These are phyloP conservation scores for Amyelois transitella DNA, from an alignment of 1,140 invertebrate species.

Conservation along the genomic window DNA sequence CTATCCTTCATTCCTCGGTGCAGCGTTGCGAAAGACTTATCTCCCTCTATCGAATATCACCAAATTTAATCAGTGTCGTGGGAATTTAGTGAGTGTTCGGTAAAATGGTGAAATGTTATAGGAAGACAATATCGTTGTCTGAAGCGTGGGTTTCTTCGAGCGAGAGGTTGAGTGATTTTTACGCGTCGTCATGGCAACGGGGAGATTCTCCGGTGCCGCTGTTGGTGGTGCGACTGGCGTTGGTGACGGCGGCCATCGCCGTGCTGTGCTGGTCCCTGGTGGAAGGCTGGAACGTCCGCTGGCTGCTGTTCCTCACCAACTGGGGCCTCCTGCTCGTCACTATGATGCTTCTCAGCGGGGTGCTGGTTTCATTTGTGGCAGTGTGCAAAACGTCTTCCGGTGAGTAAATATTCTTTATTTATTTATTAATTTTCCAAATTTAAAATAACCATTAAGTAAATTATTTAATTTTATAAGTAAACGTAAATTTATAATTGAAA, in stretches of 20 bases:
- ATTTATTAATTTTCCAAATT: no score
- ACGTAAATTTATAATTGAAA: no score
- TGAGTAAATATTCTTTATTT: conserved; percentile 18
- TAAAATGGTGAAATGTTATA: conserved; percentile 60
- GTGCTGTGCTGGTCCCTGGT: conserved; percentile 72
- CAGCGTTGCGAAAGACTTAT: conserved; percentile 1
- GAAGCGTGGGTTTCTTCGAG: conserved; percentile 57
- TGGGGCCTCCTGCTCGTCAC: conserved; percentile 78
- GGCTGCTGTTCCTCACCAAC: conserved; percentile 83
- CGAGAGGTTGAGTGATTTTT: conserved; percentile 55
- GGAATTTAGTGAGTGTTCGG: conserved; percentile 12
- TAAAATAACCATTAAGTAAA: no score
- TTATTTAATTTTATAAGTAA: no score
- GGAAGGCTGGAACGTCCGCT: conserved; percentile 52
- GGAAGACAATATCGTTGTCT: conserved; percentile 41
- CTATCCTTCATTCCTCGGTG: neutral
- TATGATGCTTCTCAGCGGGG: conserved; percentile 40
- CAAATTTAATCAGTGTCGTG: neutral
- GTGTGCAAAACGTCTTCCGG: conserved; percentile 29
- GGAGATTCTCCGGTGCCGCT: conserved; percentile 47
- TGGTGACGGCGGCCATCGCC: conserved; percentile 61
- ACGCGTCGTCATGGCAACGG: conserved; percentile 58
- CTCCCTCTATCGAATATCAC: neutral
- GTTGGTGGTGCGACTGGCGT: conserved; percentile 73
- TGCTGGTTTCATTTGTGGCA: conserved; percentile 40